Evolutionary conservation across 2,888 invertebrate genomes (phyloP).

Genomic region (Drosophila pseudotalamancana): DNA sequence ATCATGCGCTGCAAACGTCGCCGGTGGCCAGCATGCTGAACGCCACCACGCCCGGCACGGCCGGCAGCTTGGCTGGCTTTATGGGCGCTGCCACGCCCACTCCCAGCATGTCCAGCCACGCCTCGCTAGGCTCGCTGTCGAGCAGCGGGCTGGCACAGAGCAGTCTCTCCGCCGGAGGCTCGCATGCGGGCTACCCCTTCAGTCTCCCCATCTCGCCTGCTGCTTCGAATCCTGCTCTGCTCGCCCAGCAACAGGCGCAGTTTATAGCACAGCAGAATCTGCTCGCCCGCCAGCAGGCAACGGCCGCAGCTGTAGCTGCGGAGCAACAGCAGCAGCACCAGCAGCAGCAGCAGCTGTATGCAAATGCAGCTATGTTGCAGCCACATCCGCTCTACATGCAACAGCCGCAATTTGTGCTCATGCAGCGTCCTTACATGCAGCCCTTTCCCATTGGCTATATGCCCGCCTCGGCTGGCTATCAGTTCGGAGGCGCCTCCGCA

Average conservation of each 20-base stretch:
- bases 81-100: slow-evolving; percentile 52
- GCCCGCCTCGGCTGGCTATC: slow-evolving; percentile 62
- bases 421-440: slow-evolving; percentile 83
- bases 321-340: no score
- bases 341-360: slow-evolving; percentile 75
- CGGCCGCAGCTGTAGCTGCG: slow-evolving; percentile 86
- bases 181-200: slow-evolving; percentile 65
- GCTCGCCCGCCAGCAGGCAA: slow-evolving; percentile 88
- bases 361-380: slow-evolving; percentile 71
- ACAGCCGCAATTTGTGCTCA: slow-evolving; percentile 83
- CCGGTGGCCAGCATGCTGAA: slow-evolving; percentile 42
- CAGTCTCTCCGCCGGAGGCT: slow-evolving; percentile 42
- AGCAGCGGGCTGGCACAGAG: slow-evolving; percentile 54
- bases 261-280: slow-evolving; percentile 89
- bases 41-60: slow-evolving; percentile 37
- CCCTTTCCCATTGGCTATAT: slow-evolving; percentile 81
- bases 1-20: slow-evolving; percentile 66
- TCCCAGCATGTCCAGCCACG: slow-evolving; percentile 51
- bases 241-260: slow-evolving; percentile 86
- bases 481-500: slow-evolving; percentile 45
- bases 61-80: slow-evolving; percentile 49
- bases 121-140: slow-evolving; percentile 44
- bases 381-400: slow-evolving; percentile 72
- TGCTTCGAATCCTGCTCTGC: slow-evolving; percentile 82
- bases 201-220: slow-evolving; percentile 82